Evolutionary conservation across 2,888 invertebrate genomes (phyloP).

Genomic region (Leptopilina syphax): DNA sequence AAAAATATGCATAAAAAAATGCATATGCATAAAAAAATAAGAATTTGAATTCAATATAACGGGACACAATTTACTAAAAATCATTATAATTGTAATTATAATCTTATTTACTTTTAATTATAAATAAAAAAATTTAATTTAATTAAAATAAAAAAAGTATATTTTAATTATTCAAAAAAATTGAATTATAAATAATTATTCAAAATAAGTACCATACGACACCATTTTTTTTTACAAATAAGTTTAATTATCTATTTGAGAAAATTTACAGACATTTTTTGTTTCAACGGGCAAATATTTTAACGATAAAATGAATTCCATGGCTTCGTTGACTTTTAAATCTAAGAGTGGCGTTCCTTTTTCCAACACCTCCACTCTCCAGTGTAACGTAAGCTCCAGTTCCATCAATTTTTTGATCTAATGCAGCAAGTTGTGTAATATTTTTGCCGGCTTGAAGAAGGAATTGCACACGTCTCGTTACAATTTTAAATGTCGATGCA

Average conservation of each 20-base stretch:
- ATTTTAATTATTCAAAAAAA: too few species aligned
- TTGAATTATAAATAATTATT: not conserved
- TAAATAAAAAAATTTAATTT: too few species aligned
- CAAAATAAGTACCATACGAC: not conserved
- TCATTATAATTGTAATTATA: too few species aligned
- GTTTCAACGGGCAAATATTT: slow-evolving; percentile 69
- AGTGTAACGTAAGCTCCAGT: slow-evolving; percentile 76
- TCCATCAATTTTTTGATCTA: slow-evolving; percentile 76
- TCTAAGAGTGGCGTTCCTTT: slow-evolving; percentile 67
- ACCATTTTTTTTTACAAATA: not conserved
- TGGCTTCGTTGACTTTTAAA: slow-evolving; percentile 76
- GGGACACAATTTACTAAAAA: too few species aligned
- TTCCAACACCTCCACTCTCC: slow-evolving; percentile 71
- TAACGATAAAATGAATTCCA: slow-evolving; percentile 74
- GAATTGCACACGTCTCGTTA: slow-evolving; percentile 61
- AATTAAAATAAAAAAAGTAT: too few species aligned
- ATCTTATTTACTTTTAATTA: too few species aligned
- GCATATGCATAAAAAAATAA: too few species aligned
- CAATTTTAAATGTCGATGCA: slow-evolving; percentile 62
- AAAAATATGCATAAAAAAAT: too few species aligned
- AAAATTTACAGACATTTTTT: not conserved
- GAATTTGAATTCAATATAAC: too few species aligned
- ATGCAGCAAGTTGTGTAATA: slow-evolving; percentile 74
- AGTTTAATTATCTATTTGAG: not conserved
- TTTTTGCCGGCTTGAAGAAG: slow-evolving; percentile 56